Base-by-base conservation (phyloP, 2,888 invertebrate species). In the Drosophila leonis region DNA sequence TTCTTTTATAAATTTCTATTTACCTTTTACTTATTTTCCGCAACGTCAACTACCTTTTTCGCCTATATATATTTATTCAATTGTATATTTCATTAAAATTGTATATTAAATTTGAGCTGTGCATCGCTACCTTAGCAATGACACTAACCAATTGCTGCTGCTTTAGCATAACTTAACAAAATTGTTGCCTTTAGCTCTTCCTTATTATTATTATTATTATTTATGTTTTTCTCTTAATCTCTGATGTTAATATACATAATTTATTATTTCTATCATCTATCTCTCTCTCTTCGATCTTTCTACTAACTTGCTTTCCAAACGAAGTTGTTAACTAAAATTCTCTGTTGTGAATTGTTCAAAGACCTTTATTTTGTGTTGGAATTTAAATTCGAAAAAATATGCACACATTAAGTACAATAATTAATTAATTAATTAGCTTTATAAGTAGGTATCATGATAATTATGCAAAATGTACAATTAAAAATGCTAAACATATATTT, bases 361-460 rank as follows among this genome's bases (percentile, higher is more conserved):
- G 65, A 77, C 48, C 77, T 90, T 88, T 91, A 90, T 90, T 91
- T 87, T 70, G 71, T 72, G 57, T 90, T 83, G 71, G 78, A 90
- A 83, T 90, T 90, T 87, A 90, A 90, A 90, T 91, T 91, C 90
- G 90, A 88, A 91, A 90, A 85, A 82, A 83, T 80, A 78, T 73
- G 75, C 80, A 69, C 64, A 71, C 54, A 49, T 78, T 74, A 72
- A 76, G 80, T 79, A 76, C 72, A 83, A 72, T 73, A 70, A 67
- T 70, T 77, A 83, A 77, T 70, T 70, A 81, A 70, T 75, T 75
- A 62, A 72, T 79, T 69, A 68, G 44, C 68, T 63, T 62, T 65
- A 65, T 52, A 65, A 56, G 60, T 68, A 77, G 65, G 69, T 65
- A 69, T 72, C 66, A 56, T 66, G 61, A 65, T 81, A 66, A 54